phyloP scores from a whole-genome alignment of 2,888 invertebrate genomes.

The Torymus aiolomorphi region DNA sequence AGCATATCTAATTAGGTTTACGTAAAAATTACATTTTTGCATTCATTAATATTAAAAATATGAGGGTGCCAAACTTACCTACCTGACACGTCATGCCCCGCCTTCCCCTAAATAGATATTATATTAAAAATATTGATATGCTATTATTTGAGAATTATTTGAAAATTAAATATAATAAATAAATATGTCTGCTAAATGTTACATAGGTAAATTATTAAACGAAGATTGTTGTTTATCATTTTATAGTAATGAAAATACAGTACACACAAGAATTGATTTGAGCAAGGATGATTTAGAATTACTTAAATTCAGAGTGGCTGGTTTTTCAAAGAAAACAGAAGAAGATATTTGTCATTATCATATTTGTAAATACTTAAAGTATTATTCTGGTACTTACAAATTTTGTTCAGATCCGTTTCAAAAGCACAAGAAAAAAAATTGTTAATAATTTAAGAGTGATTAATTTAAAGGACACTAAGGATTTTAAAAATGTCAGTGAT shows the following conservation, averaged over 20 bases:
- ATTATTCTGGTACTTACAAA: background rate
- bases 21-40: too few relatives aligned
- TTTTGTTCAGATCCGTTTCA: background rate
- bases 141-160: too few relatives aligned
- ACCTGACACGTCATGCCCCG: too few relatives aligned
- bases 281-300: background rate
- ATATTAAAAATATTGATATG: too few relatives aligned
- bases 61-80: too few relatives aligned
- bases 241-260: too few relatives aligned
- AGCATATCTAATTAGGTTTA: too few relatives aligned
- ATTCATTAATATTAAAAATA: too few relatives aligned
- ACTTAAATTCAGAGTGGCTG: background rate
- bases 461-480: background rate
- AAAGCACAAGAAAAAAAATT: background rate
- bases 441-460: background rate
- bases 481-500: background rate
- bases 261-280: background rate
- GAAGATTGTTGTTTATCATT: background rate
- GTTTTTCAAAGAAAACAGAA: background rate
- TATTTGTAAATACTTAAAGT: background rate
- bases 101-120: too few relatives aligned
- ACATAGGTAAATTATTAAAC: background rate
- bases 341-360: background rate
- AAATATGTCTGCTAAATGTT: background rate
- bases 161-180: too few relatives aligned